A percentile compares a stretch with the other conserved stretches of the same genome.
Evolutionary conservation across 2,888 invertebrate species (phyloP).

Genomic region (Hipparchia semele): DNA sequence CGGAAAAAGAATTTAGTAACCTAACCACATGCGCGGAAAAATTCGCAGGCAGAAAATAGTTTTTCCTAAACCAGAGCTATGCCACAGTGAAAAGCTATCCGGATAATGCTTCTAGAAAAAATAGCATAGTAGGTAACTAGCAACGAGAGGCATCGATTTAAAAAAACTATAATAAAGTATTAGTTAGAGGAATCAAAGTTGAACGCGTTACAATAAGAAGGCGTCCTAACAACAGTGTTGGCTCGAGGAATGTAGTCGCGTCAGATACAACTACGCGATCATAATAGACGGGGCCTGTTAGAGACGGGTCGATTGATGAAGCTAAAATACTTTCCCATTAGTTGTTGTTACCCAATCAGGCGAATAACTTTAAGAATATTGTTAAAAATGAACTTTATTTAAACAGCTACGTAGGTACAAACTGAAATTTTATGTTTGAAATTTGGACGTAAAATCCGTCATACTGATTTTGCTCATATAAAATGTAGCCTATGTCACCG

Average conservation of each 20-base stretch:
- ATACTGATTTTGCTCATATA: too few relatives aligned
- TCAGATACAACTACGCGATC: constrained; percentile 41
- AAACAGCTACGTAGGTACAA: too few relatives aligned
- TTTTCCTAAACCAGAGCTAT: too few relatives aligned
- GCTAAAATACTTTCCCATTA: constrained; percentile 17
- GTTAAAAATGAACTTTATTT: neutral
- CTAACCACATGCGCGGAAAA: too few relatives aligned
- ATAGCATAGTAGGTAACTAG: too few relatives aligned
- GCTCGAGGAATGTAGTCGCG: constrained; percentile 67
- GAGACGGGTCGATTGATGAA: constrained; percentile 21
- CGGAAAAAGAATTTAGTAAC: too few relatives aligned
- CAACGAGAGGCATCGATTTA: neutral
- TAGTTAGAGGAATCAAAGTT: constrained; percentile 1
- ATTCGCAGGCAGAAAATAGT: too few relatives aligned
- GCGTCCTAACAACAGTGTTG: constrained; percentile 46
- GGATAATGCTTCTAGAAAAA: too few relatives aligned
- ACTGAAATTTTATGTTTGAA: too few relatives aligned
- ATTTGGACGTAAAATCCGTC: too few relatives aligned
- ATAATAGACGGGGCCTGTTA: constrained; percentile 32
- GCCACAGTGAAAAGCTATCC: too few relatives aligned
- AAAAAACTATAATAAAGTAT: neutral
- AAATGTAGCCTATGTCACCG: too few relatives aligned
- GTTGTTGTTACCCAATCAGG: constrained; percentile 11
- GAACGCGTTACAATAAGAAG: constrained; percentile 41
- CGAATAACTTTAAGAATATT: neutral